Evolutionary conservation across 23 tunicate genomes (phyloP).

Genomic region (Pegea sp.): DNA sequence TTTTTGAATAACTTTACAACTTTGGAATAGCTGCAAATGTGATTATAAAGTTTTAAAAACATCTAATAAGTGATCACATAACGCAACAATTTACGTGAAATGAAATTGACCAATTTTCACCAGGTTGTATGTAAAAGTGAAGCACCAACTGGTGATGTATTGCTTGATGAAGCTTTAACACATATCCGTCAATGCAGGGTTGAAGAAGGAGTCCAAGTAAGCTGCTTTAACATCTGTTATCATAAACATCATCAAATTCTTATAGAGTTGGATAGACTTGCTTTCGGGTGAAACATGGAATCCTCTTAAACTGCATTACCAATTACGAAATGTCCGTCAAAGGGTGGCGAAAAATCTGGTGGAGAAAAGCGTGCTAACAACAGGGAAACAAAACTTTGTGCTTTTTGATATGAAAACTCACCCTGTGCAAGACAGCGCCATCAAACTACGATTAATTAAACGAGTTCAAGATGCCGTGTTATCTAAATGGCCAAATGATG

Average conservation of each 20-base stretch:
- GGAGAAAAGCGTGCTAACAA: slow-evolving; percentile 91
- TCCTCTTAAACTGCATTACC: slow-evolving; percentile 86
- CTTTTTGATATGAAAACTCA: slow-evolving; percentile 98
- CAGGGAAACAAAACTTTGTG: slow-evolving; percentile 93
- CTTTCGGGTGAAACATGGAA: slow-evolving; percentile 99
- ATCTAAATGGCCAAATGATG: slow-evolving; percentile 98
- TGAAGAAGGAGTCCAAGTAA: slow-evolving; percentile 85
- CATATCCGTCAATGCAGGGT: slow-evolving; percentile 51
- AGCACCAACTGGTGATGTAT: slow-evolving; percentile 99
- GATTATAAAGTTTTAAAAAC: neutral
- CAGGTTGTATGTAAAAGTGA: slow-evolving; percentile 84
- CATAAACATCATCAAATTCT: no score
- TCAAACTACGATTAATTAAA: slow-evolving; percentile 63
- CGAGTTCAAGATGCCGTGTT: slow-evolving; percentile 95
- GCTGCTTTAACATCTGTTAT: neutral
- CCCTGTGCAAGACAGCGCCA: slow-evolving; percentile 55
- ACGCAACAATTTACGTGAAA: no score
- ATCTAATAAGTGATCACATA: no score
- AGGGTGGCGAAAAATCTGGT: slow-evolving; percentile 94
- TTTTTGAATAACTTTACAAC: neutral
- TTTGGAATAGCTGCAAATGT: neutral
- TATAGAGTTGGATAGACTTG: slow-evolving; percentile 89
- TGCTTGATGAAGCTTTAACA: slow-evolving; percentile 85
- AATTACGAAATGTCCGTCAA: slow-evolving; percentile 91
- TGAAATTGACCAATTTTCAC: neutral